Percentiles rank a stretch among this genome's conserved stretches.
These are phyloP conservation scores for Tachina grossa DNA, from an alignment of 2,888 invertebrate species.

Conservation along the genomic window DNA sequence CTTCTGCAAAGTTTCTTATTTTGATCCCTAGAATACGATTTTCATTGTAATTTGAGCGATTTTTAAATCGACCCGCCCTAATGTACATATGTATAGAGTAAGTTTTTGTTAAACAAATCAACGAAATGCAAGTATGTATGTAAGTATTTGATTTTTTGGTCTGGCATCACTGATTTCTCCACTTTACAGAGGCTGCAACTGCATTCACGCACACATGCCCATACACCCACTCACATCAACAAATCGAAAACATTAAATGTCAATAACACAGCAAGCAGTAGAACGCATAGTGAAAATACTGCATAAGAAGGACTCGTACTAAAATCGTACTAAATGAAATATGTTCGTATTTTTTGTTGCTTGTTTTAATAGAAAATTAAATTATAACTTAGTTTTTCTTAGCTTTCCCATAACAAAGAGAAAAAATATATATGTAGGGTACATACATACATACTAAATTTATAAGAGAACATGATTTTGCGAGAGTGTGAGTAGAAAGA, in stretches of 20 bases:
- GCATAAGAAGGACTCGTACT: slow-evolving; percentile 46
- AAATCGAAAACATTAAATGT: slow-evolving; percentile 47
- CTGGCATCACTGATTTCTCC: slow-evolving; percentile 12
- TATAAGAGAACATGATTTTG: slow-evolving; percentile 30
- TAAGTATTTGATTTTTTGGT: background rate
- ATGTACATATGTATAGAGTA: no score
- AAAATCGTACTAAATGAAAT: slow-evolving; percentile 28
- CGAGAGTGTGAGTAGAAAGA: slow-evolving; percentile 7
- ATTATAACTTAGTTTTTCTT: slow-evolving; percentile 26
- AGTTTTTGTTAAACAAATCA: no score
- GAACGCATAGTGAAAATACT: slow-evolving; percentile 25
- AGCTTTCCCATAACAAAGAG: slow-evolving; percentile 9
- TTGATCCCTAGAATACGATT: no score
- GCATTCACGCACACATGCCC: slow-evolving; percentile 1
- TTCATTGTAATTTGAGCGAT: no score
- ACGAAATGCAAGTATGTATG: background rate
- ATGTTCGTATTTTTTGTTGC: background rate
- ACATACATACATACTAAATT: slow-evolving; percentile 34
- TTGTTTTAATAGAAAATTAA: slow-evolving; percentile 6
- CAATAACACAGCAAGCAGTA: slow-evolving; percentile 41
- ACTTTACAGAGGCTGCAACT: slow-evolving; percentile 15
- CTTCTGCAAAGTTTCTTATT: no score
- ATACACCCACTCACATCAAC: background rate
- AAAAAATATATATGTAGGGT: slow-evolving; percentile 40
- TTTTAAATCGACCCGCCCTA: no score